phyloP scores from a whole-genome alignment of 2,113 vertebrate genomes.

The Lichenostomus cassidix region DNA sequence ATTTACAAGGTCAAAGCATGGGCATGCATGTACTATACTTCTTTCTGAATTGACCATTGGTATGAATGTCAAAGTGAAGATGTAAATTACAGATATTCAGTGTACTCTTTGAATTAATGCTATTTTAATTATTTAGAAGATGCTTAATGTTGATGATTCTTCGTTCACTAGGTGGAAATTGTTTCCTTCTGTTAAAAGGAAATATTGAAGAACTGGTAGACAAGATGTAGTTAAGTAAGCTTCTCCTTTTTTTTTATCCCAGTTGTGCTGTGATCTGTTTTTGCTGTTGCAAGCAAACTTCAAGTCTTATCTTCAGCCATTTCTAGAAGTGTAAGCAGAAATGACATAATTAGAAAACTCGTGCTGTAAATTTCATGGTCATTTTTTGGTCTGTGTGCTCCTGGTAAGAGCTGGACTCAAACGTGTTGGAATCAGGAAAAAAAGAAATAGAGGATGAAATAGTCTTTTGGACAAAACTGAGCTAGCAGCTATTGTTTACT shows the following conservation, averaged over 20 bases:
- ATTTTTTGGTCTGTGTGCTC: background rate
- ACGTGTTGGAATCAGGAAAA: background rate
- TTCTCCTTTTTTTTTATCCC: background rate
- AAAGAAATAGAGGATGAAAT: background rate
- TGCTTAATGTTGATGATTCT: background rate
- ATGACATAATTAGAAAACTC: background rate
- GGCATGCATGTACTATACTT: background rate
- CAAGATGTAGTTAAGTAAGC: background rate
- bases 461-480: background rate
- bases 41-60: background rate
- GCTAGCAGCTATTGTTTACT: background rate
- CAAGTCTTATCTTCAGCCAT: background rate
- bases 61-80: background rate
- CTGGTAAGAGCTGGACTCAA: background rate
- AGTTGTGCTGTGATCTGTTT: background rate
- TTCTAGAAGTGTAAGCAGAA: background rate
- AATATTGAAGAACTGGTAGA: background rate
- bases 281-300: background rate
- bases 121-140: background rate
- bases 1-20: background rate
- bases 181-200: background rate
- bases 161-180: background rate
- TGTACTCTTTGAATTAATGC: background rate
- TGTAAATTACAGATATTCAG: background rate
- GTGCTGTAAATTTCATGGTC: background rate